Base-by-base conservation (phyloP, 2,888 invertebrate species). In the Apamea crenata region DNA sequence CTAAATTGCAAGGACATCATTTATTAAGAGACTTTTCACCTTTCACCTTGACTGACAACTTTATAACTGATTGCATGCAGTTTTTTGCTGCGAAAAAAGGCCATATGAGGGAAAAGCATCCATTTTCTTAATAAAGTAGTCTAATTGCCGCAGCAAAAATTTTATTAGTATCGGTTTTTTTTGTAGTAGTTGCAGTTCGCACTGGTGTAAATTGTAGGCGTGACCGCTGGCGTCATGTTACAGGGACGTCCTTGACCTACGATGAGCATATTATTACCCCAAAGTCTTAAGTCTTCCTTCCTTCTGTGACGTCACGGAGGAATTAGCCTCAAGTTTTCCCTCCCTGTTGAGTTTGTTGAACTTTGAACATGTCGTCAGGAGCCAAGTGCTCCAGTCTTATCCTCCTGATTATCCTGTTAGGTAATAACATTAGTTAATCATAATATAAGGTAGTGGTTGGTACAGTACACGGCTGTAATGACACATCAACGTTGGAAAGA, bases 201-300 rank as follows among this genome's bases (percentile, higher is more conserved):
- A 18, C n/a, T 56, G 53, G 44, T 32, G 36, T 56, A 3, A 40
- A n/a, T 16, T 1, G 36, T 47, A 65, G 63, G 65, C 72, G 44
- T 53, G 53, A 10, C 56, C 44, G 61, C 65, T 56, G 7, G 8
- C 83, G 68, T 83, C 81, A 67, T 29, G 8, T 0, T 3, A 36
- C 67, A 69, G 44, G 25, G 8, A 32, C 36, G 63, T 50, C 85
- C 87, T 85, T 82, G 85, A 81, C 85, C 85, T 50, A 74, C 59
- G 32, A 61, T 65, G 25, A 14, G 29, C 12, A 59, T 53, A 12
- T 50, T 53, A 12, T 50, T 65, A 25, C 67, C 75, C 75, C 70
- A 14, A 65, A 84, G 68, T 69, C 80, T 69, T 61, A 47, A 8
- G 65, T 67, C 88, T 87, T 87, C 87, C 87, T 87, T 88, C 87